Evolutionary conservation across 2,888 invertebrate genomes (phyloP).

Genomic region (Andrena dorsata): DNA sequence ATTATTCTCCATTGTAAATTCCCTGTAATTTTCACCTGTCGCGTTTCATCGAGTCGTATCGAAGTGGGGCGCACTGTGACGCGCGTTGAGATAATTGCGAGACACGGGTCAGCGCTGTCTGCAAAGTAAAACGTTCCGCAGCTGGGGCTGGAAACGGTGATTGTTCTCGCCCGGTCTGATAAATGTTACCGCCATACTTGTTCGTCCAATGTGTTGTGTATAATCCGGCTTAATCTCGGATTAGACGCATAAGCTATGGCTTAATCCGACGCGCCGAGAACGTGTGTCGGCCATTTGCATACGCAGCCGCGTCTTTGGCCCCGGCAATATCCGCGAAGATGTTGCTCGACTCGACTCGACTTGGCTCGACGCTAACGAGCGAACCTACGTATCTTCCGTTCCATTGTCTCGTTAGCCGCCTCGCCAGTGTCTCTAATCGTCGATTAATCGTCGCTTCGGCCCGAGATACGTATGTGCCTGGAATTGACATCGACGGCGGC

Average conservation of each 20-base stretch:
- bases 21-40: not conserved
- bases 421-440: not conserved
- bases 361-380: not conserved
- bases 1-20: not conserved
- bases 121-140: slow-evolving; percentile 32
- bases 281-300: slow-evolving; percentile 64
- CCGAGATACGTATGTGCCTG: not conserved
- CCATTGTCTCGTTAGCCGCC: not conserved
- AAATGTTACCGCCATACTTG: slow-evolving; percentile 62
- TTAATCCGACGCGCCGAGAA: slow-evolving; percentile 62
- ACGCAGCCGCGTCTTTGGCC: slow-evolving; percentile 40
- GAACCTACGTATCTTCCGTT: not conserved
- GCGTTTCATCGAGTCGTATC: not conserved
- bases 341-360: not conserved
- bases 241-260: slow-evolving; percentile 67
- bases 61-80: not conserved
- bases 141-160: slow-evolving; percentile 26
- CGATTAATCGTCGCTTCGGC: slow-evolving; percentile 13
- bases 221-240: slow-evolving; percentile 66
- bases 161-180: slow-evolving; percentile 59
- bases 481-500: slow-evolving; percentile 6
- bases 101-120: not conserved
- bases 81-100: slow-evolving; percentile 32
- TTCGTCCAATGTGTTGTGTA: slow-evolving; percentile 60
- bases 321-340: slow-evolving; percentile 30